Evolutionary conservation across 2,888 invertebrate genomes (phyloP), one percentile per base, ranked within the genome.

Genomic region (Matsumyia berberina): DNA sequence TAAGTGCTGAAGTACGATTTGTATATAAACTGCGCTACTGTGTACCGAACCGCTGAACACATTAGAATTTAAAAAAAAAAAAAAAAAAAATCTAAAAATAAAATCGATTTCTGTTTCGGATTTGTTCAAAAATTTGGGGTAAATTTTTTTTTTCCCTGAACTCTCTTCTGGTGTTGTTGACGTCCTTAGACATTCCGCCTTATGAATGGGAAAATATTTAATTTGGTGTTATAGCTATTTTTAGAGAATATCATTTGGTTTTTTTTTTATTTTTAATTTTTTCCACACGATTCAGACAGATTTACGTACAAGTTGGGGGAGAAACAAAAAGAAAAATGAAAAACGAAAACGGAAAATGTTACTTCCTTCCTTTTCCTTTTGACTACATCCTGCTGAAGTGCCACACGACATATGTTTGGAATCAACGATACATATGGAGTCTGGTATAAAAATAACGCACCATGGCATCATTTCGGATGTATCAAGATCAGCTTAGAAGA

Each of bases 31-130:
- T 31, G 53, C 33, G 51, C 51, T 31, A 37, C 11, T n/a, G 44
- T 33, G 37, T 39, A 67, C 24, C 24, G 24, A 24, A 24, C 24
- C 24, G 24, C 24, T 24, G 17, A 44, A 9, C 33, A 57, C 37
- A 77, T 60, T 60, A 51, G 67, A 77, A 77, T 64, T 69, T 74
- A 44, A 51, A 62, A 58, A 49, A 57, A 42, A 24, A 66, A 74
- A 80, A 85, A 80, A 85, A 80, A 85, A 49, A 57, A 42, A 24
- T 70, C 80, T 85, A 85, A 80, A 85, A 80, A 85, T 85, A 80
- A 49, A 58, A 58, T 51, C 51, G 31, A 60, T 53, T 51, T 76
- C 67, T 62, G 60, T 39, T 53, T 60, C 60, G 66, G 44, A 83
- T 83, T 58, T 51, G 58, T 78, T 57, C 35, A 37, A 70, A 69